Conservation (phyloP, 1,140 invertebrate genomes). For the Atta cephalotes region DNA sequence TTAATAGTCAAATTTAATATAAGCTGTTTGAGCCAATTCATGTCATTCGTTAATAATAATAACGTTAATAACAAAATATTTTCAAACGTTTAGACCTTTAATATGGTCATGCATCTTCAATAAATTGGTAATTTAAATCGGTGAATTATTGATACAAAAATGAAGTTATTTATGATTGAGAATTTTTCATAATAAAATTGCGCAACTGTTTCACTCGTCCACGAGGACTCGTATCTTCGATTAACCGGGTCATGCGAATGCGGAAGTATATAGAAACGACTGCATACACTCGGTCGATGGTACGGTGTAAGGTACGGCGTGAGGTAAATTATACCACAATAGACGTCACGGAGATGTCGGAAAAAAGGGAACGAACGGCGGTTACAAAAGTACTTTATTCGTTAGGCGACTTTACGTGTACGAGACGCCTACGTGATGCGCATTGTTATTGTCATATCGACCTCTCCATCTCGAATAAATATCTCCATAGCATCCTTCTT, state of each 20-base stretch:
- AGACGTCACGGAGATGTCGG: conserved; percentile 34
- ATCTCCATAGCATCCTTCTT: conserved; percentile 11
- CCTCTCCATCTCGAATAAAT: conserved; percentile 12
- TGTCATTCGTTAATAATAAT: too few relatives aligned
- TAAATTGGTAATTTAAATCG: neutral
- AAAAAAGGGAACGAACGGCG: conserved; percentile 11
- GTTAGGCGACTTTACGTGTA: conserved; percentile 47
- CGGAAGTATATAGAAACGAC: conserved; percentile 20
- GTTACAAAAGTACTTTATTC: conserved; percentile 48
- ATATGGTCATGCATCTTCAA: too few relatives aligned
- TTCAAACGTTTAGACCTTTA: too few relatives aligned
- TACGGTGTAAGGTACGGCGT: neutral
- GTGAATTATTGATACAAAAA: too few relatives aligned
- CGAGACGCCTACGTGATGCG: conserved; percentile 40
- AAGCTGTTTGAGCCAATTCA: too few relatives aligned
- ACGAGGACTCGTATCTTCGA: neutral
- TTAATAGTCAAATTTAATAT: too few relatives aligned
- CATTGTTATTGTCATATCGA: conserved; percentile 32
- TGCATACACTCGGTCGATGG: neutral
- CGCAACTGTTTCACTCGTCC: neutral
- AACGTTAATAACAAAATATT: too few relatives aligned
- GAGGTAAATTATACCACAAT: conserved; percentile 50
- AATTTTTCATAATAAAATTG: neutral
- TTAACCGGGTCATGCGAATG: conserved; percentile 25
- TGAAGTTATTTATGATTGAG: neutral